phyloP scores from a whole-genome alignment of 2,888 invertebrate genomes.

The Lasiommata megera region DNA sequence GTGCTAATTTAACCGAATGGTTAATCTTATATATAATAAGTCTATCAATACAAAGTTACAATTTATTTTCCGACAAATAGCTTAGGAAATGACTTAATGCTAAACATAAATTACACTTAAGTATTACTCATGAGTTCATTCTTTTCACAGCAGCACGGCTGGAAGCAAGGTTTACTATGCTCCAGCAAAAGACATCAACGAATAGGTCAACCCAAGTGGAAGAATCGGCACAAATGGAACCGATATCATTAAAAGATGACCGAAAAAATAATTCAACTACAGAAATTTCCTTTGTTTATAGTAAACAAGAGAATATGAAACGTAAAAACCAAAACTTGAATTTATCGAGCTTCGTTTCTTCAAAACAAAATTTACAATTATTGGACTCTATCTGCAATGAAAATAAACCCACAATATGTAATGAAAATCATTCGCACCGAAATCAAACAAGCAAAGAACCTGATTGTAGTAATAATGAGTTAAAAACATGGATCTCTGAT shows the following conservation, averaged over 20 bases:
- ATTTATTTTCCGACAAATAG: too few relatives aligned
- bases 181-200: conserved; percentile 40
- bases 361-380: conserved; percentile 23
- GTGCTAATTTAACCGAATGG: too few relatives aligned
- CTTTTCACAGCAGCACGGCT: conserved; percentile 49
- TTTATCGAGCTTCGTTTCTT: conserved; percentile 21
- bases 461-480: background rate
- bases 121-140: too few relatives aligned
- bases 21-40: too few relatives aligned
- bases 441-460: background rate
- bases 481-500: conserved; percentile 21
- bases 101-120: too few relatives aligned
- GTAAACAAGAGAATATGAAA: conserved; percentile 42
- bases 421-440: conserved; percentile 2
- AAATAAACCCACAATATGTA: background rate
- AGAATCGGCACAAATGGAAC: conserved; percentile 34
- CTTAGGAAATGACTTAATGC: too few relatives aligned
- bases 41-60: too few relatives aligned
- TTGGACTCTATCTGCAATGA: conserved; percentile 25
- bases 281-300: conserved; percentile 44
- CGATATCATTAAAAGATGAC: conserved; percentile 14
- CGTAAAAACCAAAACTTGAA: conserved; percentile 21
- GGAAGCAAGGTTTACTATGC: conserved; percentile 43
- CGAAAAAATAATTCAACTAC: conserved; percentile 18
- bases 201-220: conserved; percentile 47